Evolutionary conservation across 2,888 invertebrate genomes (phyloP).

Genomic region (Actias luna): DNA sequence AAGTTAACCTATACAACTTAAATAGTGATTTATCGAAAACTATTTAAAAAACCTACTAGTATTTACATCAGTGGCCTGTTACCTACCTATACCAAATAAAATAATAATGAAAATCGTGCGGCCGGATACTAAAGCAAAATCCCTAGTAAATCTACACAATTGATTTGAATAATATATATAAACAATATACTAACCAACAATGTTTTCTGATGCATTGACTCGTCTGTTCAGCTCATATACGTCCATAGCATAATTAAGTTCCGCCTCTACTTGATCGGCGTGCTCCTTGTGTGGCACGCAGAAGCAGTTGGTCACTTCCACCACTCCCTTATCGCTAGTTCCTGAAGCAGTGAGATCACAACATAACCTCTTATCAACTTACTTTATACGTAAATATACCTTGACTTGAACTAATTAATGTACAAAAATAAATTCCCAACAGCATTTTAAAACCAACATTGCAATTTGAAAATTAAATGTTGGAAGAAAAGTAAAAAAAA

Average conservation of each 20-base stretch:
- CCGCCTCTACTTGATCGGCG: constrained; percentile 98
- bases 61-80: too few species aligned
- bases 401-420: background rate
- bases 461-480: background rate
- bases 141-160: background rate
- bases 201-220: constrained; percentile 95
- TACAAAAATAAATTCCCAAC: background rate
- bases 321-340: constrained; percentile 93
- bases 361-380: constrained; percentile 44
- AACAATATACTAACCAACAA: constrained; percentile 86
- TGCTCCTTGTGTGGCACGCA: constrained; percentile 99
- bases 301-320: constrained; percentile 99
- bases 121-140: background rate
- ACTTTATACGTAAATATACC: background rate
- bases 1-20: too few species aligned
- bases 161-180: background rate
- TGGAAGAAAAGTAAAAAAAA: background rate
- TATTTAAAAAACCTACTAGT: too few species aligned
- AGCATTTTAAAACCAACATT: background rate
- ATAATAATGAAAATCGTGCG: too few species aligned
- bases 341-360: constrained; percentile 77
- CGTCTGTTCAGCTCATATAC: constrained; percentile 96
- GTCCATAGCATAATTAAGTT: constrained; percentile 97
- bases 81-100: too few species aligned
- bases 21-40: too few species aligned